Base-by-base conservation (phyloP, 2,113 vertebrate genomes). In the Catharus bicknelli region DNA sequence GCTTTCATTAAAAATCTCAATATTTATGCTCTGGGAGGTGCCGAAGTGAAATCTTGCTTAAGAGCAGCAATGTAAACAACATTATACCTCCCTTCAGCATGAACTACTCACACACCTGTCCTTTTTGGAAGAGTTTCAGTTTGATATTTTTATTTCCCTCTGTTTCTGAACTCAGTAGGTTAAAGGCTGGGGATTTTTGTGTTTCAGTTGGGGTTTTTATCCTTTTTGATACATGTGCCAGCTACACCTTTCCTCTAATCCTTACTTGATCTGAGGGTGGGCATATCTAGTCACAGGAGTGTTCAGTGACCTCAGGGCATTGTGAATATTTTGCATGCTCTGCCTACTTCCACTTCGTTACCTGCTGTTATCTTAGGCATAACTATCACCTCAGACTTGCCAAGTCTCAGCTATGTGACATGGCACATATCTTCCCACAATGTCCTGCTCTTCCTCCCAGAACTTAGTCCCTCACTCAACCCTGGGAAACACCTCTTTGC, bases 61-160 rank as follows among this genome's bases (percentile, higher is more conserved):
- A 81, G 32, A 83, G 62, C 73, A 69, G 64, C 32, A 90, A 38
- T 59, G 76, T 78, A 93, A 97, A 96, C 89, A 96, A 85, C 29
- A 19, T 90, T 36, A 17, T 53, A 82, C 61, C 77, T 89, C 63
- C 61, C 63, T 91, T 86, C 67, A 80, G 80, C 64, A 67, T 68
- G 86, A 81, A n/a, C 57, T 77, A n/a, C 92, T 95, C 92, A 27
- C 96, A 96, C 96, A 97, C 96, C 96, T 97, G 96, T 93, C 90
- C 93, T 94, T 95, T 95, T 66, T 97, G 97, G 97, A 96, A 93
- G 90, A 75, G 77, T 96, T 96, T 97, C 95, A 94, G 57, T 73
- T 59, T 53, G 30, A 51, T 96, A 82, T 96, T 95, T 90, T 97
- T 90, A 96, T 95, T 95, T 92, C 79, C 50, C 42, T 93, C 17